phyloP scores from a whole-genome alignment of 2,113 vertebrate genomes.

The Uropsilus gracilis region DNA sequence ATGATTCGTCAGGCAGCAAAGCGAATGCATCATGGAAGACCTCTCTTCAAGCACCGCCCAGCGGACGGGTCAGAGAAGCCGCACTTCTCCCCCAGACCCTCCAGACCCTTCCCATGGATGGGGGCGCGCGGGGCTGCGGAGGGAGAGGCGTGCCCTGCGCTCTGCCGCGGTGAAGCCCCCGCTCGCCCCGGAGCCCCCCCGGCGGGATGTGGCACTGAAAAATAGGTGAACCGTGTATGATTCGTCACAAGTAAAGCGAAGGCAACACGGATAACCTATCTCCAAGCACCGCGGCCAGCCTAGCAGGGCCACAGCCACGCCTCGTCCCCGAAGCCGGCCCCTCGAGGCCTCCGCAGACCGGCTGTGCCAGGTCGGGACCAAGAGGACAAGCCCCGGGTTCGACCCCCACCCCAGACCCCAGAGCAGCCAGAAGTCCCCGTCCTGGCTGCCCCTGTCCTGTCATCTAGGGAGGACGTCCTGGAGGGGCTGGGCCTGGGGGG shows the following conservation, averaged over 20 bases:
- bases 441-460: rapidly evolving
- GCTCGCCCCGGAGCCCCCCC: background rate
- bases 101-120: background rate
- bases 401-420: background rate
- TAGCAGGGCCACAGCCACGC: background rate
- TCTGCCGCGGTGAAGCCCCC: background rate
- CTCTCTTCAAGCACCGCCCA: background rate
- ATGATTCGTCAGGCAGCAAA: background rate
- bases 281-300: background rate
- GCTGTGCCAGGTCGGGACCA: background rate
- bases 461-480: background rate
- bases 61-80: background rate
- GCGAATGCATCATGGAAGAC: slow-evolving; percentile 8
- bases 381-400: background rate
- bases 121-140: background rate
- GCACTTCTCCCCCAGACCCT: background rate
- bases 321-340: slow-evolving; percentile 44
- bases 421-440: rapidly evolving
- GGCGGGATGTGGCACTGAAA: slow-evolving; percentile 50
- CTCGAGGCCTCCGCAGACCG: background rate
- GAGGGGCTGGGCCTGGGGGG: rapidly evolving
- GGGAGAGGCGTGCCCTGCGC: background rate
- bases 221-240: slow-evolving; percentile 64
- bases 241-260: slow-evolving; percentile 49
- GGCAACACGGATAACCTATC: slow-evolving; percentile 69